phyloP scores from a whole-genome alignment of 2,113 vertebrate species.

The Hypocryptadius cinnamomeus region DNA sequence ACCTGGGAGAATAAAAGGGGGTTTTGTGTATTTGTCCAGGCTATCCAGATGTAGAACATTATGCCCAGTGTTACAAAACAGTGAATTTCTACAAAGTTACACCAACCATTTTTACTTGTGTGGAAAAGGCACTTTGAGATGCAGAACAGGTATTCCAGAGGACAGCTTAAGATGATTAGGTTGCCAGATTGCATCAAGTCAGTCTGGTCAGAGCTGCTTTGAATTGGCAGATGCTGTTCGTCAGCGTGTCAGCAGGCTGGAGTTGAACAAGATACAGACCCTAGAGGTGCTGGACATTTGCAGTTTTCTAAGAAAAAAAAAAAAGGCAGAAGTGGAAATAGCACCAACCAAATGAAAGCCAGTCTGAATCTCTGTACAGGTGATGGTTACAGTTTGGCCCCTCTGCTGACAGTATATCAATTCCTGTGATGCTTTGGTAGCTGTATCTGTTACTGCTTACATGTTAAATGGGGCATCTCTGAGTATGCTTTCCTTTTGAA shows the following conservation, averaged over 20 bases:
- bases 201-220: background rate
- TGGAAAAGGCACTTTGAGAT: background rate
- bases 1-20: background rate
- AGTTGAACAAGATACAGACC: background rate
- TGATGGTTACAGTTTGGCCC: background rate
- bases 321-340: background rate
- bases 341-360: background rate
- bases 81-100: background rate
- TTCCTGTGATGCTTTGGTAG: background rate
- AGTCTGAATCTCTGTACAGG: background rate
- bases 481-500: background rate
- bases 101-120: background rate
- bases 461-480: background rate
- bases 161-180: background rate
- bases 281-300: background rate
- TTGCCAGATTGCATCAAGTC: background rate
- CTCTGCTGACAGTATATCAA: background rate
- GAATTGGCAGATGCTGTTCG: background rate
- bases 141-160: background rate
- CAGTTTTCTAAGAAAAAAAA: background rate
- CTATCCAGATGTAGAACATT: background rate
- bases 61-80: background rate
- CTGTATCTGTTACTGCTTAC: background rate
- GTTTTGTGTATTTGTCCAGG: background rate
- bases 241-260: background rate